Evolutionary conservation across 2,113 vertebrate genomes (phyloP).

Genomic region (Paramisgurnus dabryanus): DNA sequence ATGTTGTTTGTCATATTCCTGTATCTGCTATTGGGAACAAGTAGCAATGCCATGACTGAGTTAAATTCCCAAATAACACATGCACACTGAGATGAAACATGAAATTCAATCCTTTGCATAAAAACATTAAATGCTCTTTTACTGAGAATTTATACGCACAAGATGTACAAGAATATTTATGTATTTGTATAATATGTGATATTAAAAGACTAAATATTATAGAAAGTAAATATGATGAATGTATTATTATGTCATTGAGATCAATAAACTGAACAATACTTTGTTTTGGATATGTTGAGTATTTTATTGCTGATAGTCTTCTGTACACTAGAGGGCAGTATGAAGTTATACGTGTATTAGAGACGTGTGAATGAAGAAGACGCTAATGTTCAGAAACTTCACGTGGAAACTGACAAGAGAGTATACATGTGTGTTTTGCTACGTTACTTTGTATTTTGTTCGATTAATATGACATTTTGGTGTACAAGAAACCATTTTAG

Average conservation of each 20-base stretch:
- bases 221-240: not conserved
- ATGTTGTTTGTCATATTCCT: too few species aligned
- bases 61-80: too few species aligned
- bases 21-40: too few species aligned
- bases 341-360: not conserved
- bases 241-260: not conserved
- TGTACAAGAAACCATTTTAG: not conserved
- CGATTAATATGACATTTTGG: not conserved
- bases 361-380: not conserved
- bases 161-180: not conserved
- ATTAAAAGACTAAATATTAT: not conserved
- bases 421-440: not conserved
- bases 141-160: not conserved
- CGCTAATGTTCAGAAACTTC: not conserved
- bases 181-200: not conserved
- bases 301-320: not conserved
- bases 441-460: not conserved
- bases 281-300: not conserved
- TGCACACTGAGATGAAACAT: too few species aligned
- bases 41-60: too few species aligned
- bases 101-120: too few species aligned
- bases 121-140: too few species aligned
- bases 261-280: not conserved
- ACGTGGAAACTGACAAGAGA: not conserved
- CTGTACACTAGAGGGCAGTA: slow-evolving; percentile 16